Conservation (phyloP, 2,797 vertebrate species). For the Megalops cyprinoides region DNA sequence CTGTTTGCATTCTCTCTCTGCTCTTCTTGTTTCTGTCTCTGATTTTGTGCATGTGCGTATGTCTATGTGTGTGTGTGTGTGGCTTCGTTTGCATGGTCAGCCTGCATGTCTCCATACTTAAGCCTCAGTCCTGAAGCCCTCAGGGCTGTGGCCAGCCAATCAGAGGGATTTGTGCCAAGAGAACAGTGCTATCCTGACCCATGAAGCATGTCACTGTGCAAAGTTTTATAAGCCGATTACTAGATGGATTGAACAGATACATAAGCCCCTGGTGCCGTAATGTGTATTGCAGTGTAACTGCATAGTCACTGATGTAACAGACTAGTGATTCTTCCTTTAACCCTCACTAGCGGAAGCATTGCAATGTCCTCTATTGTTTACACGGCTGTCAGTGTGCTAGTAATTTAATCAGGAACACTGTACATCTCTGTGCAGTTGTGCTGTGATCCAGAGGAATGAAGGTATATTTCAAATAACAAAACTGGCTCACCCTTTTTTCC, state of each 20-base stretch:
- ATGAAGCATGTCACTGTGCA: slow-evolving; percentile 6
- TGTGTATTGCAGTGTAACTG: background rate
- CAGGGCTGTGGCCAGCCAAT: background rate
- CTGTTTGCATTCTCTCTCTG: slow-evolving; percentile 40
- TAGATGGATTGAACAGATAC: background rate
- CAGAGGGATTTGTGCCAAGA: background rate
- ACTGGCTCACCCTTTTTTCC: no score
- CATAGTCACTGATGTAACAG: no score
- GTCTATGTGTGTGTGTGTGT: background rate
- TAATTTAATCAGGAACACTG: no score
- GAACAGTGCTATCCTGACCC: background rate
- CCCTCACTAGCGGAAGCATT: background rate
- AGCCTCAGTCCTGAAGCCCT: background rate
- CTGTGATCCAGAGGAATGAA: no score
- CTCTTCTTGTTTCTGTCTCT: slow-evolving; percentile 40
- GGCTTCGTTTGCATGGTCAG: slow-evolving; percentile 30
- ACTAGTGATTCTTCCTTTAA: background rate
- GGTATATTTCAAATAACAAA: no score
- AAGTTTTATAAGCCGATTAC: slow-evolving; percentile 28
- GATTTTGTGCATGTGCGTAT: no score
- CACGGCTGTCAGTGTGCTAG: background rate
- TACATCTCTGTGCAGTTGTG: no score
- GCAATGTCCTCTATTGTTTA: background rate
- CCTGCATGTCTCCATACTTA: slow-evolving; percentile 25
- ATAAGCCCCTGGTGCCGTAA: background rate